A percentile compares a stretch with the other conserved stretches of the same genome.
Evolutionary conservation across 2,797 vertebrate genomes (phyloP).

Genomic region (Brachyalestes nurse): DNA sequence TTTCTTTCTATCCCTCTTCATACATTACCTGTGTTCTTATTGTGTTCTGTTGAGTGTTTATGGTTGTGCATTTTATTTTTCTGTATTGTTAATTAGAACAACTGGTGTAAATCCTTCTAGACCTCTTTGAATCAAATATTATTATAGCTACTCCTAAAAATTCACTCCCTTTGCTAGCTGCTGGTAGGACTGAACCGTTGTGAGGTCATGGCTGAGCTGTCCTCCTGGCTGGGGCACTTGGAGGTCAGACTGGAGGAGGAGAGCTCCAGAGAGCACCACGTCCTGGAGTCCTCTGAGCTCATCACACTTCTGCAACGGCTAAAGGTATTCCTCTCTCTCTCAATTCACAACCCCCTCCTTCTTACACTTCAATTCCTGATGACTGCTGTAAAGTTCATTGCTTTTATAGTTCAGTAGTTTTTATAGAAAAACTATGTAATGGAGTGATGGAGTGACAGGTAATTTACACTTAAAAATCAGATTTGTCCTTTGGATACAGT

Average conservation of each 20-base stretch:
- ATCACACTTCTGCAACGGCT: constrained; percentile 73
- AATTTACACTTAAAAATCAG: background rate
- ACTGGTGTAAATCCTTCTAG: too few species aligned
- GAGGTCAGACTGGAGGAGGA: constrained; percentile 65
- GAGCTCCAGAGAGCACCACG: constrained; percentile 60
- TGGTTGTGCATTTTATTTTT: background rate
- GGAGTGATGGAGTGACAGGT: background rate
- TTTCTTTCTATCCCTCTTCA: background rate
- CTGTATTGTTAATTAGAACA: background rate
- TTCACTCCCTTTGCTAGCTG: constrained; percentile 59
- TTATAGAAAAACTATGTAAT: background rate
- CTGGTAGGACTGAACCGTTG: constrained; percentile 80
- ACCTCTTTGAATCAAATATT: background rate
- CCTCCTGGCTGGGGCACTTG: constrained; percentile 77
- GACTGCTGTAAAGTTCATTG: background rate
- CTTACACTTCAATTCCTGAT: background rate
- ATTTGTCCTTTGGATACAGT: too few species aligned
- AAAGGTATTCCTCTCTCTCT: constrained; percentile 76
- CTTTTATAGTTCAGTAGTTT: background rate
- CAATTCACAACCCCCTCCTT: background rate
- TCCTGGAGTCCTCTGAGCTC: constrained; percentile 67
- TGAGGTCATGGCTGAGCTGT: constrained; percentile 81
- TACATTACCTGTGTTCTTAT: background rate
- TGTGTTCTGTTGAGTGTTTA: background rate
- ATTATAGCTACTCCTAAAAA: background rate